Percentiles rank a stretch among this genome's conserved stretches.
Evolutionary conservation across 2,888 invertebrate species (phyloP).

Genomic region (Acrobasis consociella): DNA sequence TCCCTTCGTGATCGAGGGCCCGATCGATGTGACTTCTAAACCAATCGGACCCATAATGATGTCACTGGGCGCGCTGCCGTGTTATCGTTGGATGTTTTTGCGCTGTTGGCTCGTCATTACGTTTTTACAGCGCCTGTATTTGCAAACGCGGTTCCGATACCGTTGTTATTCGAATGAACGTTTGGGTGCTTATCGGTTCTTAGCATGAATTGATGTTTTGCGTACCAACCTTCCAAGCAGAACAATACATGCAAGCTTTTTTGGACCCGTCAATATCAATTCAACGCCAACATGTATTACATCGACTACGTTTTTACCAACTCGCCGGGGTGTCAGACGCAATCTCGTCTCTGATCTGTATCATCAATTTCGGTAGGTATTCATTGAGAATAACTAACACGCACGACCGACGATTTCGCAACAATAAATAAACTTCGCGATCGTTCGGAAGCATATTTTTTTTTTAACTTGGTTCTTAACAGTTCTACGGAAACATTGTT

Average conservation of each 20-base stretch:
- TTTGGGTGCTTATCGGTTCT: constrained; percentile 42
- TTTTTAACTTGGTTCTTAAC: constrained; percentile 35
- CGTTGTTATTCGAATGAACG: constrained; percentile 43
- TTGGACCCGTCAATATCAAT: constrained; percentile 43
- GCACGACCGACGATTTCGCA: constrained; percentile 45
- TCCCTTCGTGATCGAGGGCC: constrained; percentile 17
- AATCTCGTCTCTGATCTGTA: constrained; percentile 3
- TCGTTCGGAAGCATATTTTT: constrained; percentile 37
- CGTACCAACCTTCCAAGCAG: constrained; percentile 40
- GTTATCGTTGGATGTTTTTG: constrained; percentile 32
- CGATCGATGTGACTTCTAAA: constrained; percentile 13
- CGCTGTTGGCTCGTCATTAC: constrained; percentile 42
- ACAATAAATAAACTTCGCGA: constrained; percentile 39
- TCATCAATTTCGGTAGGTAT: constrained; percentile 17
- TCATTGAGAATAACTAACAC: constrained; percentile 33
- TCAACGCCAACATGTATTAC: constrained; percentile 37
- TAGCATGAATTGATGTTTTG: constrained; percentile 48
- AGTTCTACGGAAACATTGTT: constrained; percentile 2
- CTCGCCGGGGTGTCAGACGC: constrained; percentile 16
- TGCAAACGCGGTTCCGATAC: constrained; percentile 51
- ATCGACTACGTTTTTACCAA: constrained; percentile 20
- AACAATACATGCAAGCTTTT: constrained; percentile 49
- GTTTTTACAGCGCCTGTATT: constrained; percentile 49
- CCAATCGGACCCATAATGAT: constrained; percentile 24
- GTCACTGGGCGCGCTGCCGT: constrained; percentile 28